Percentiles rank a stretch among this genome's conserved stretches.
Evolutionary conservation across 2,113 vertebrate genomes (phyloP).

Genomic region (Ia io): DNA sequence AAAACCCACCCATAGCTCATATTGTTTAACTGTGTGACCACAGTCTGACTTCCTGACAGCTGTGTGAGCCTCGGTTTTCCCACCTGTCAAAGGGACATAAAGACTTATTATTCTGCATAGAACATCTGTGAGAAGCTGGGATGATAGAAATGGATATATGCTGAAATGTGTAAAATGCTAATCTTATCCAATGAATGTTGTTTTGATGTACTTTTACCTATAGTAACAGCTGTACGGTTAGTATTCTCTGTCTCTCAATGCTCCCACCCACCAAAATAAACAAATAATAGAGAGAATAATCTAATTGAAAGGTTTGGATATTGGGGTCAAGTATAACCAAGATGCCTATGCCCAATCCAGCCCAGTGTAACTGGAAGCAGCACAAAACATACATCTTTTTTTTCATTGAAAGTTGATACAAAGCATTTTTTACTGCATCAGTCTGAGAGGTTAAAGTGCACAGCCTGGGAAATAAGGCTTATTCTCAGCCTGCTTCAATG

Average conservation of each 20-base stretch:
- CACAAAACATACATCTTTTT: background rate
- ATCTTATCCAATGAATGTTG: background rate
- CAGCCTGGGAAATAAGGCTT: slow-evolving; percentile 56
- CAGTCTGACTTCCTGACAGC: background rate
- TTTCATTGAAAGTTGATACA: background rate
- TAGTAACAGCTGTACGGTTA: background rate
- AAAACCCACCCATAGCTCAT: background rate
- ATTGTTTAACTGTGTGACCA: background rate
- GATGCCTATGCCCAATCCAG: background rate
- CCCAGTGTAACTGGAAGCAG: background rate
- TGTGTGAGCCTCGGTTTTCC: background rate
- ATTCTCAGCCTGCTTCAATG: background rate
- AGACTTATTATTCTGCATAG: background rate
- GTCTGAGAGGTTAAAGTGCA: slow-evolving; percentile 36
- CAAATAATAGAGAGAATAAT: background rate
- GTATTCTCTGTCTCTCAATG: background rate
- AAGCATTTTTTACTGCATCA: slow-evolving; percentile 25
- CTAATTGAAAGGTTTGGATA: background rate
- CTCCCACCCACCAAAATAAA: background rate
- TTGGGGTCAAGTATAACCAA: background rate
- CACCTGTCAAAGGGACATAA: background rate
- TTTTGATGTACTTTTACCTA: background rate
- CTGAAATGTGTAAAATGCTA: background rate
- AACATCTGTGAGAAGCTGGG: background rate
- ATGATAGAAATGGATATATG: background rate